Evolutionary conservation across 2,797 vertebrate genomes (phyloP), one percentile per base, ranked within the genome.

Genomic region (Micrastur ruficollis): DNA sequence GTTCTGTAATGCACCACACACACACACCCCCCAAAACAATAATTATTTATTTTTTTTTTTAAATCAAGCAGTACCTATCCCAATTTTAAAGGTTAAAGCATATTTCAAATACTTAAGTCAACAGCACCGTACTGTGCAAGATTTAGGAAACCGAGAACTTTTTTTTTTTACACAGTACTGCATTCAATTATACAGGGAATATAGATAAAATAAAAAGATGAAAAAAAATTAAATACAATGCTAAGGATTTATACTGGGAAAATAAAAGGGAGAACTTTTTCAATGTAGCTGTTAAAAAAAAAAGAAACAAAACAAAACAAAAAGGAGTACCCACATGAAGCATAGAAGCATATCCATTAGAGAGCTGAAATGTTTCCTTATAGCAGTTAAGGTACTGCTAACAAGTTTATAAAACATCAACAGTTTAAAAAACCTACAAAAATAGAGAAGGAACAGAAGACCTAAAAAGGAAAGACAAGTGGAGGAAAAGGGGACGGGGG

Each of bases 221-320:
- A 56, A 46, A 63, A 53, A 11, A 75, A 44, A n/a, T 47, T 12
- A 52, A 65, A 46, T 55, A 66, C 1, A 50, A 56, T 8, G 17
- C 6, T 70, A n/a, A 70, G 42, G 31, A 40, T 72, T 68, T 91
- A 59, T 21, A 76, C 3, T 5, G 5, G 6, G 20, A 47, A 83
- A 61, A 47, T 11, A 29, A 55, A 72, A 76, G 21, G 14, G 6
- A 59, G 12, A 81, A 44, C 7, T 15, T 36, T 80, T 86, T 80
- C 59, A 65, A 32, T 2, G 3, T 5, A 67, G 18, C 16, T 67
- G 20, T 59, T 53, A 42, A 93, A 81, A 72, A 34, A 71, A 36
- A 36, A 36, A 36, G 9, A 36, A 36, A n/a, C n/a, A n/a, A n/a
- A n/a, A n/a, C n/a, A n/a, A n/a, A 7, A 36, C 0, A 73, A 4